Evolutionary conservation across 2,888 invertebrate species (phyloP).

Genomic region (Macrosoma leucophasiata): DNA sequence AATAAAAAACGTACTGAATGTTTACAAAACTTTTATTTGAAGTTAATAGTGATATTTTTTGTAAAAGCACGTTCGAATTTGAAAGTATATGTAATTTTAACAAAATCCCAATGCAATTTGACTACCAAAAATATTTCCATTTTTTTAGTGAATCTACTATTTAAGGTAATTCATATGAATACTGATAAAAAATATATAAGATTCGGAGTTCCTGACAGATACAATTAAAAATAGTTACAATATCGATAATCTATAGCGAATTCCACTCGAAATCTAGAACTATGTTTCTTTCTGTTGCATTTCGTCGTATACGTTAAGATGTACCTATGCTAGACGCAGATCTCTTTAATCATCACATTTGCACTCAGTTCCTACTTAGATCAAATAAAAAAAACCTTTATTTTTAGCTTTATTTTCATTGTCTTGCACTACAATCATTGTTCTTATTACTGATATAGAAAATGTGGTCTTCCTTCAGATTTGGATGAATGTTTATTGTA

Average conservation of each 20-base stretch:
- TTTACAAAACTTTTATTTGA: constrained; percentile 25
- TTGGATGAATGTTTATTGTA: constrained; percentile 31
- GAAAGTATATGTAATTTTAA: constrained; percentile 6
- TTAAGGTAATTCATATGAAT: constrained; percentile 15
- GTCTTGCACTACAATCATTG: constrained; percentile 33
- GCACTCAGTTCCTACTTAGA: constrained; percentile 75
- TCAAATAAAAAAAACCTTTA: constrained; percentile 55
- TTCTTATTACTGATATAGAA: constrained; percentile 35
- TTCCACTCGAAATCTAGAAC: constrained; percentile 18
- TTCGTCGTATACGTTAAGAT: constrained; percentile 53
- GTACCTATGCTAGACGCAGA: constrained; percentile 42
- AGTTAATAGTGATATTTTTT: constrained; percentile 20
- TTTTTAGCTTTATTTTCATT: constrained; percentile 55
- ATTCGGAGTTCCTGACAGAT: constrained; percentile 38
- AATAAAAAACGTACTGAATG: constrained; percentile 25
- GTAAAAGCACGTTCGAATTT: constrained; percentile 17
- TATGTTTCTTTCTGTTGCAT: constrained; percentile 59
- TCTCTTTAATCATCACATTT: constrained; percentile 62
- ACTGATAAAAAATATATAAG: constrained; percentile 19
- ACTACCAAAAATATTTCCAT: constrained; percentile 14
- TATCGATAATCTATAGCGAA: constrained; percentile 25
- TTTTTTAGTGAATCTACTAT: constrained; percentile 11
- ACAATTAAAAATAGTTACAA: constrained; percentile 22
- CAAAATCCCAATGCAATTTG: constrained; percentile 12
- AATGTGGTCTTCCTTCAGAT: constrained; percentile 55